A percentile compares a stretch with the other conserved stretches of the same genome.
Evolutionary conservation across 2,113 vertebrate genomes (phyloP).

Genomic region (Stigmatopora nigra): DNA sequence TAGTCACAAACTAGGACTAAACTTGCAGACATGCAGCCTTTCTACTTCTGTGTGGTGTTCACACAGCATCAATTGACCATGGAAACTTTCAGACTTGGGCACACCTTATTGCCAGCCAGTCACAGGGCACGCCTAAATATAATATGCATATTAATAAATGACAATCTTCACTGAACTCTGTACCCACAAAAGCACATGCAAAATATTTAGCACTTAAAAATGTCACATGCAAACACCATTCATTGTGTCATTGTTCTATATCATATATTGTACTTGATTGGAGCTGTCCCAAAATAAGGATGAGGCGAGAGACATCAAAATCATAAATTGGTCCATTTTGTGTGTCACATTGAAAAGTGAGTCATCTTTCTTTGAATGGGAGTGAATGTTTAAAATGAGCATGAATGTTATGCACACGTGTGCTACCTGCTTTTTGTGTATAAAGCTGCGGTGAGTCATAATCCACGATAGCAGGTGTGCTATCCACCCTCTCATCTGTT

Average conservation of each 20-base stretch:
- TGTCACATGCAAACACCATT: too few relatives aligned
- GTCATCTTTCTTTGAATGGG: conserved; percentile 55
- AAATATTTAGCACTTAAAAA: too few relatives aligned
- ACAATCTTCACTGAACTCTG: too few relatives aligned
- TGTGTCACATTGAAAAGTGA: conserved; percentile 59
- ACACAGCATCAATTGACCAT: background rate
- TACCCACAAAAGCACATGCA: too few relatives aligned
- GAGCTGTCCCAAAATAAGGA: conserved; percentile 61
- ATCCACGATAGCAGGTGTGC: conserved; percentile 59
- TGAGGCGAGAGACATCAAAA: conserved; percentile 62
- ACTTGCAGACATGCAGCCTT: too few relatives aligned
- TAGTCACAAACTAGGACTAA: too few relatives aligned
- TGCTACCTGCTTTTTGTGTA: conserved; percentile 27
- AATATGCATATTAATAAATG: too few relatives aligned
- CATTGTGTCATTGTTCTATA: too few relatives aligned
- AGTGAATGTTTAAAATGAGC: conserved; percentile 13
- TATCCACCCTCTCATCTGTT: conserved; percentile 46
- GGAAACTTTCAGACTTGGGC: background rate
- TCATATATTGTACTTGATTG: background rate
- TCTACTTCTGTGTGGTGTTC: background rate
- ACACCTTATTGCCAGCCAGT: too few relatives aligned
- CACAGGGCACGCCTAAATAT: too few relatives aligned
- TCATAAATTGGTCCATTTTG: conserved; percentile 39
- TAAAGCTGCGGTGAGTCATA: conserved; percentile 62
- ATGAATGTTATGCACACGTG: background rate